Percentiles rank a stretch among this genome's conserved stretches.
Evolutionary conservation across 2,888 invertebrate species (phyloP).

Genomic region (Morpho deidamia): DNA sequence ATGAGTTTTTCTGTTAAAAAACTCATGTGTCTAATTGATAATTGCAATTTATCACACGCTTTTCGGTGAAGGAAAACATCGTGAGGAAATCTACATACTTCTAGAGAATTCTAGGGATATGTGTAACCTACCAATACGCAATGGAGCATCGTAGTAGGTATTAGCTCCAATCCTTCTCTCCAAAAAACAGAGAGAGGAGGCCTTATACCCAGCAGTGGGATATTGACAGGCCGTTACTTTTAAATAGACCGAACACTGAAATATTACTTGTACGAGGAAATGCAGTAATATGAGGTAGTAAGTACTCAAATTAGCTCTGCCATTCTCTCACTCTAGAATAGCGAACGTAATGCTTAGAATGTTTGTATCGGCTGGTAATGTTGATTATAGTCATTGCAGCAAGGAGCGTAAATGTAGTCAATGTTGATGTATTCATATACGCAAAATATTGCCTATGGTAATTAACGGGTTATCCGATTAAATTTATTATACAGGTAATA

Average conservation of each 20-base stretch:
- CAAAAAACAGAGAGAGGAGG: too few species aligned
- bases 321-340: slow-evolving; percentile 45
- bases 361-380: slow-evolving; percentile 54
- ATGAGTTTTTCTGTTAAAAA: too few species aligned
- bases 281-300: slow-evolving; percentile 21
- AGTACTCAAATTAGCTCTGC: slow-evolving; percentile 34
- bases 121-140: too few species aligned
- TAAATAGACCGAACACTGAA: slow-evolving; percentile 17
- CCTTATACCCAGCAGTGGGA: too few species aligned
- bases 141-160: too few species aligned
- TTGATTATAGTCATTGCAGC: slow-evolving; percentile 61
- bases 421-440: slow-evolving; percentile 48
- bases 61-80: too few species aligned
- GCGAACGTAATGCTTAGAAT: slow-evolving; percentile 49
- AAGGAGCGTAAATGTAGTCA: slow-evolving; percentile 43
- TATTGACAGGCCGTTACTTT: too few species aligned
- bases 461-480: slow-evolving; percentile 19
- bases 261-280: slow-evolving; percentile 28
- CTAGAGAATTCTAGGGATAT: too few species aligned
- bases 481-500: slow-evolving; percentile 11
- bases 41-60: too few species aligned
- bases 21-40: too few species aligned
- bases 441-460: slow-evolving; percentile 30
- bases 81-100: too few species aligned
- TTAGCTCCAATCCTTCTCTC: too few species aligned